These are phyloP conservation scores for Ligdia adustata DNA, from an alignment of 2,888 invertebrate genomes.

Conservation along the genomic window DNA sequence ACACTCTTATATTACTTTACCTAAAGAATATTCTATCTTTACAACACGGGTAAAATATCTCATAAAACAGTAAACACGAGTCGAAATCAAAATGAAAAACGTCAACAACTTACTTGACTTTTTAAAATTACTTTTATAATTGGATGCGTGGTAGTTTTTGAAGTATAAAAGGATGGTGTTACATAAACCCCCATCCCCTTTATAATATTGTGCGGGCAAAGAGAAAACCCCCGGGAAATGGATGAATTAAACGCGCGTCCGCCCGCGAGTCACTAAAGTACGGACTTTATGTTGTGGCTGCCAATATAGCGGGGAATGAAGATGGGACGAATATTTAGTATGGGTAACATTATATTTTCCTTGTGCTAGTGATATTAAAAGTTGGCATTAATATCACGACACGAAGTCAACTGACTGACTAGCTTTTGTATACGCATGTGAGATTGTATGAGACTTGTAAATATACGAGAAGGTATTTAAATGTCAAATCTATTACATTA, in stretches of 20 bases:
- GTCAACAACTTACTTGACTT: neutral
- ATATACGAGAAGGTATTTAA: too few relatives aligned
- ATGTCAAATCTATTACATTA: too few relatives aligned
- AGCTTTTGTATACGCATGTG: too few relatives aligned
- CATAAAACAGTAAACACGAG: too few relatives aligned
- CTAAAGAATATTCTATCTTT: too few relatives aligned
- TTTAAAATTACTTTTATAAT: conserved; percentile 30
- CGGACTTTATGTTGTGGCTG: conserved; percentile 51
- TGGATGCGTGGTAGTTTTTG: conserved; percentile 35
- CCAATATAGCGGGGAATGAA: conserved; percentile 34
- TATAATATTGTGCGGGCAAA: conserved; percentile 44
- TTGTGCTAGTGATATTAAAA: too few relatives aligned
- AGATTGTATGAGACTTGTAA: too few relatives aligned
- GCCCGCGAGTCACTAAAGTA: conserved; percentile 47
- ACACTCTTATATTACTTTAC: too few relatives aligned
- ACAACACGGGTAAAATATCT: too few relatives aligned
- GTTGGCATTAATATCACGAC: too few relatives aligned
- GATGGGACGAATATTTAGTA: conserved; percentile 24
- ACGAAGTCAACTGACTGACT: too few relatives aligned
- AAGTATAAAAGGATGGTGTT: conserved; percentile 33
- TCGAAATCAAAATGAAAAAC: too few relatives aligned
- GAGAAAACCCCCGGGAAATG: conserved; percentile 54
- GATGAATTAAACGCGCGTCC: conserved; percentile 58
- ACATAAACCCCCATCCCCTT: conserved; percentile 38
- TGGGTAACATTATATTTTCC: neutral